Base-by-base conservation (phyloP, 2,888 invertebrate species). In the Andricus quercusramuli region DNA sequence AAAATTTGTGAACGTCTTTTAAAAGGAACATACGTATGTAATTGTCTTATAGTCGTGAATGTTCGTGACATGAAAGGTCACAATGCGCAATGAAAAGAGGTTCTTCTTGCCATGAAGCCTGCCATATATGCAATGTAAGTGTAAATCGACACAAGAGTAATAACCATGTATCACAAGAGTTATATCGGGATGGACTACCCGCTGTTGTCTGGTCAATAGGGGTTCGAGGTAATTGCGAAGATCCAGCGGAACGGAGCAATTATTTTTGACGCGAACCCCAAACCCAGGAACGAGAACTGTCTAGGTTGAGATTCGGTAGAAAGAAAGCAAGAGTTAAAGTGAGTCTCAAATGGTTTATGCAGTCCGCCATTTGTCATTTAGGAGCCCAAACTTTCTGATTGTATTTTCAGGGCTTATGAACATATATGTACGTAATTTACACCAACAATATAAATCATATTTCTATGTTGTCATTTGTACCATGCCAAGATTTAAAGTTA, bases 111-210 rank as follows among this genome's bases (percentile, higher is more conserved):
- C n/a, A 20, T 37, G 65, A 66, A 29, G 65, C 6, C 20, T 66
- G 65, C 37, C 32, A 37, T 66, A 66, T 17, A 37, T 29, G 37
- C 65, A 32, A n/a, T 17, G 37, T 32, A 66, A 66, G 20, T 66
- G 79, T 68, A 47, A 70, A 78, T 62, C 67, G 70, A 81, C 78
- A 68, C 78, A 81, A 56, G 77, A 82, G 84, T 85, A 85, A 85
- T 85, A 85, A 85, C 84, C 81, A 84, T 84, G 85, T 83, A 83
- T 84, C 84, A 85, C 80, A 76, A 78, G 82, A 83, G 83, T 84
- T 85, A 84, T 83, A 81, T 83, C 79, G 76, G 79, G 77, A 80
- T 29, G 80, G 65, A 62, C 67, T 79, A 79, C 80, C 41, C 78
- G 78, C 68, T 81, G 65, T 37, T 37, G 85, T 20, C 83, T 82